Conservation (phyloP, 2,888 invertebrate genomes). For the Tuta absoluta region DNA sequence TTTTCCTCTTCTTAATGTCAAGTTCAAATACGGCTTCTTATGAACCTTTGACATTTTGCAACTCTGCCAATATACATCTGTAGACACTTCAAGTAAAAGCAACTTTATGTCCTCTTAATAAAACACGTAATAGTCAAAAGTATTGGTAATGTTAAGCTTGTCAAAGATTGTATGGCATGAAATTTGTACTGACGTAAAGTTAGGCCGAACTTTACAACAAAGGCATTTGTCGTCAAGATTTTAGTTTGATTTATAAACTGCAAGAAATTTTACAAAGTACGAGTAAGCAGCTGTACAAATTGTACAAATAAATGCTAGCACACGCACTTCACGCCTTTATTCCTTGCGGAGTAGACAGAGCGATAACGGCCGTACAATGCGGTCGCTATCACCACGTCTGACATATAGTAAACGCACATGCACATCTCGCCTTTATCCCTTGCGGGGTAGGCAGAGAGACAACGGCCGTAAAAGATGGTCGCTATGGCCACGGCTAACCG, state of each 20-base stretch:
- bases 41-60: constrained; percentile 24
- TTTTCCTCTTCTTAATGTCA: constrained; percentile 28
- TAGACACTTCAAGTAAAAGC: neutral
- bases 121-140: neutral
- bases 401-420: too few species aligned
- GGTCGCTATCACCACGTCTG: too few species aligned
- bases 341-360: too few species aligned
- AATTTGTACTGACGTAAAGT: constrained; percentile 4
- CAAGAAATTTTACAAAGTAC: constrained; percentile 8
- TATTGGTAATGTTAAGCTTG: neutral
- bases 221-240: constrained; percentile 19
- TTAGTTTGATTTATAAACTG: constrained; percentile 16
- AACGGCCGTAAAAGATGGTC: too few species aligned
- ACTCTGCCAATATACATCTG: neutral
- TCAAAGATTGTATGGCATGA: neutral
- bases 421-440: too few species aligned
- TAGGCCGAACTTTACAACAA: constrained; percentile 1
- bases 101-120: neutral
- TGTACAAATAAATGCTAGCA: neutral
- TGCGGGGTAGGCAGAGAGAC: too few species aligned
- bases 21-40: constrained; percentile 25
- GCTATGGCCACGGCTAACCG: too few species aligned
- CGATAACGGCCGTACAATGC: too few species aligned
- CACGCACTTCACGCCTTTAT: too few species aligned
- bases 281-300: constrained; percentile 17